phyloP scores from a whole-genome alignment of 2,797 vertebrate genomes.

The Pteropus rufus region DNA sequence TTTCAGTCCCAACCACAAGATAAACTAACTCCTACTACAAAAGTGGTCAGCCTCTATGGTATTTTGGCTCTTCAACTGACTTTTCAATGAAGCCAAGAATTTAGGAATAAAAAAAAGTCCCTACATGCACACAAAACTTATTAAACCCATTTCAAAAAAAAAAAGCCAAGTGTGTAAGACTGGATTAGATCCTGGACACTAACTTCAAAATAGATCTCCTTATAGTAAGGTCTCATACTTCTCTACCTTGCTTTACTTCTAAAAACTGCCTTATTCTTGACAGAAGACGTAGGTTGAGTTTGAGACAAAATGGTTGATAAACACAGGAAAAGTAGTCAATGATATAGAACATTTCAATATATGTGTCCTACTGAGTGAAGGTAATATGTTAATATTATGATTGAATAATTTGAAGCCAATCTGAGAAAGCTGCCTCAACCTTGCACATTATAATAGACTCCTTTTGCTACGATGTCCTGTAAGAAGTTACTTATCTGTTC shows the following conservation, averaged over 20 bases:
- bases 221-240: neutral
- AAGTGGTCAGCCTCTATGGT: constrained; percentile 29
- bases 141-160: neutral
- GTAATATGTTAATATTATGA: neutral
- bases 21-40: constrained; percentile 52
- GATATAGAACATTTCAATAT: neutral
- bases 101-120: constrained; percentile 12
- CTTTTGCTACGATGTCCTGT: neutral
- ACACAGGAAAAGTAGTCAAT: neutral
- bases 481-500: neutral
- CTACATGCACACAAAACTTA: neutral
- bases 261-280: neutral
- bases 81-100: constrained; percentile 19
- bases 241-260: neutral
- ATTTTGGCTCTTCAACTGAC: constrained; percentile 29
- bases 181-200: neutral
- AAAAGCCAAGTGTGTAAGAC: neutral
- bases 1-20: neutral
- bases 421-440: neutral
- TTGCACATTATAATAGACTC: neutral
- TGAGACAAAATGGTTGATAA: neutral
- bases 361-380: neutral
- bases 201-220: neutral
- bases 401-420: neutral
- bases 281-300: neutral